Conservation (phyloP, 2,797 vertebrate species). For the Eremophila alpestris region DNA sequence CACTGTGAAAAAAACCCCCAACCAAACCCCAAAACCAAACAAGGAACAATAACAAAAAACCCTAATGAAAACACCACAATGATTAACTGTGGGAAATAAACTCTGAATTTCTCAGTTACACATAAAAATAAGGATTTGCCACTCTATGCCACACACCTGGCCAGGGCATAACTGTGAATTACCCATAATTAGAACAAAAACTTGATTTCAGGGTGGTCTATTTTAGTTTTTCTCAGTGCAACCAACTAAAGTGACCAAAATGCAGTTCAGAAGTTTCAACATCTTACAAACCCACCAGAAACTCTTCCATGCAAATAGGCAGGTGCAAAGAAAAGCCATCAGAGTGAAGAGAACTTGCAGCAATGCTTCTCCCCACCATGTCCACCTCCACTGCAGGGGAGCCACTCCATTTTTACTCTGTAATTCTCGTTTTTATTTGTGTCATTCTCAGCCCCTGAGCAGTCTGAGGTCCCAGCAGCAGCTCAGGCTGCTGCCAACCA, state of each 20-base stretch:
- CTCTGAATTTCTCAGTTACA: background rate
- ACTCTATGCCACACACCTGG: background rate
- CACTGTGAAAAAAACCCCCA: background rate
- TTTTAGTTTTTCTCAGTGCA: background rate
- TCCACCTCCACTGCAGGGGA: background rate
- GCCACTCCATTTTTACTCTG: background rate
- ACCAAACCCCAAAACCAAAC: background rate
- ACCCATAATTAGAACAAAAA: slow-evolving; percentile 3
- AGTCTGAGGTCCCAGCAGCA: background rate
- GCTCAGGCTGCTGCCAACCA: background rate
- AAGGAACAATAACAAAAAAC: background rate
- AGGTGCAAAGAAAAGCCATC: background rate
- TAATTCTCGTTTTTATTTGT: background rate
- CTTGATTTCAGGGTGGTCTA: background rate
- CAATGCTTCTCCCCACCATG: background rate
- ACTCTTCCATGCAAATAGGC: background rate
- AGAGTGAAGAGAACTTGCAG: background rate
- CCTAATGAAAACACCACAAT: background rate
- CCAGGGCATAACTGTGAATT: background rate
- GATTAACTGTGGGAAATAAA: background rate
- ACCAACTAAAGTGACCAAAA: background rate
- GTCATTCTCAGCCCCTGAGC: background rate
- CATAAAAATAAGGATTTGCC: background rate
- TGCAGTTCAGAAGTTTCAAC: slow-evolving; percentile 4
- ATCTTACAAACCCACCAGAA: background rate